These are phyloP conservation scores for Pteropus alecto DNA, from an alignment of 2,113 vertebrate species.

Conservation along the genomic window DNA sequence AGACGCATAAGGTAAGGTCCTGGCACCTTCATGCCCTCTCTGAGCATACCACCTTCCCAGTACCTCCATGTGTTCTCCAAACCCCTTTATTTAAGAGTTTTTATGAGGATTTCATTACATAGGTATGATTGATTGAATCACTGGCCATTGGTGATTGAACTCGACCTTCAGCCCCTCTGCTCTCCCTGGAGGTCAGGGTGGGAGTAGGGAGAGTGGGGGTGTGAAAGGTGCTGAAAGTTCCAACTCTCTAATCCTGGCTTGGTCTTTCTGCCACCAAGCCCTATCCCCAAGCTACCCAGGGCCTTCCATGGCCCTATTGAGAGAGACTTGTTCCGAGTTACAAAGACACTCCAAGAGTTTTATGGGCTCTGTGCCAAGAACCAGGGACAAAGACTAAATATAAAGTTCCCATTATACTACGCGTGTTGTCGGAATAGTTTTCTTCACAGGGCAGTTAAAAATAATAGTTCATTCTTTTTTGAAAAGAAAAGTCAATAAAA, in stretches of 20 bases:
- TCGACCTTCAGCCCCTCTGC: background rate
- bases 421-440: background rate
- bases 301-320: background rate
- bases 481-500: background rate
- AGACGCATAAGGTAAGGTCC: background rate
- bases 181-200: background rate
- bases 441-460: background rate
- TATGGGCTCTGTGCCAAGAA: background rate
- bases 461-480: background rate
- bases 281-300: background rate
- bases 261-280: background rate
- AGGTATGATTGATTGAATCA: background rate
- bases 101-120: background rate
- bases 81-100: background rate
- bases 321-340: background rate
- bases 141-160: background rate
- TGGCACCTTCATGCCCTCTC: background rate
- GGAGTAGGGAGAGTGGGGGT: background rate
- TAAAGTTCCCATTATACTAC: background rate
- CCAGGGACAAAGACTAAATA: background rate
- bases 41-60: background rate
- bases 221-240: background rate
- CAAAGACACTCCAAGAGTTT: background rate
- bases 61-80: background rate
- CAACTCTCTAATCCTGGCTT: background rate